A percentile compares a stretch with the other conserved stretches of the same genome.
Conservation (phyloP, 2,797 vertebrate genomes). For the Spea hammondii region DNA sequence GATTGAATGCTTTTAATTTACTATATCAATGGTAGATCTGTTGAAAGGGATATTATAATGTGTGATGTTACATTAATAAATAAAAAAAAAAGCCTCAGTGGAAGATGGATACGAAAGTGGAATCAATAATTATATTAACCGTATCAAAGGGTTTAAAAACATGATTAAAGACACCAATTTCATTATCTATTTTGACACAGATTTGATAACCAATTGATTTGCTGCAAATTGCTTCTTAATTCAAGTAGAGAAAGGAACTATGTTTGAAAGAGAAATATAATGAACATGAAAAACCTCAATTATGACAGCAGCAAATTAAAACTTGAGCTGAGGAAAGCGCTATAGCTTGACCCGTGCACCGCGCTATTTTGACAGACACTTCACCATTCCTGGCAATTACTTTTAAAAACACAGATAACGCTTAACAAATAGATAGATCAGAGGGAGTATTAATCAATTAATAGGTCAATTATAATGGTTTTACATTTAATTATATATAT, state of each 20-base stretch:
- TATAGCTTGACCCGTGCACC: not conserved
- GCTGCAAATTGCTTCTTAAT: constrained; percentile 6
- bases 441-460: not conserved
- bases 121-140: not conserved
- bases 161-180: not conserved
- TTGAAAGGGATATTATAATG: too few species aligned
- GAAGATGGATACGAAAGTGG: not conserved
- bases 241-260: not conserved
- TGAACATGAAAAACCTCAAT: not conserved
- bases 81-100: not conserved
- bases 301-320: constrained; percentile 6
- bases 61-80: too few species aligned
- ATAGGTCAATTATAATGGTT: not conserved
- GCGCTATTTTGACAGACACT: not conserved
- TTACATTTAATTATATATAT: too few species aligned
- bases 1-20: too few species aligned
- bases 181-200: constrained; percentile 5
- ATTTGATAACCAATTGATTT: constrained; percentile 11
- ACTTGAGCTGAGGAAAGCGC: not conserved
- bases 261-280: not conserved
- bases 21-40: too few species aligned
- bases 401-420: not conserved
- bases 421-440: not conserved
- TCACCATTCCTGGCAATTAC: not conserved
- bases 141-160: not conserved